phyloP scores from a whole-genome alignment of 1,140 invertebrate genomes.

The Lysiphlebus fabarum region DNA sequence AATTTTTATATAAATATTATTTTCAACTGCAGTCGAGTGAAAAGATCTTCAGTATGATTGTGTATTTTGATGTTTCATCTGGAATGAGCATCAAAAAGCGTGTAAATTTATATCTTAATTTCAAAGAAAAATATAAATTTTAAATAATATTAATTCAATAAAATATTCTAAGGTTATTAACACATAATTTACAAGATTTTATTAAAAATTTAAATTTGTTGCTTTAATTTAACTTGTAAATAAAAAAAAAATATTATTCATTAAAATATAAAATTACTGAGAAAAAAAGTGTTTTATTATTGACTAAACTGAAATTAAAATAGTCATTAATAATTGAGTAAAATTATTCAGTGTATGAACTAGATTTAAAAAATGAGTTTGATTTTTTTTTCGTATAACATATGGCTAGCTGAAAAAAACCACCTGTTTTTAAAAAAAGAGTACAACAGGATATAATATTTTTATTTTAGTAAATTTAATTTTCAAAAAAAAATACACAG shows the following conservation, averaged over 20 bases:
- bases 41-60: conserved; percentile 8
- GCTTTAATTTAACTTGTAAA: background rate
- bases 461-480: background rate
- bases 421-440: conserved; percentile 31
- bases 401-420: conserved; percentile 44
- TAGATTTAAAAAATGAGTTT: conserved; percentile 3
- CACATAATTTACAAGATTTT: background rate
- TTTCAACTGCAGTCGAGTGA: background rate
- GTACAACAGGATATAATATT: background rate
- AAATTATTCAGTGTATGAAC: background rate
- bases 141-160: background rate
- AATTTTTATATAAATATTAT: background rate
- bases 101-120: conserved; percentile 7
- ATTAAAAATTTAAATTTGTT: conserved; percentile 7
- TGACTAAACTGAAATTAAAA: too few relatives aligned
- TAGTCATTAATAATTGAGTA: too few relatives aligned
- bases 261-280: background rate
- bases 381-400: conserved; percentile 31
- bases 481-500: background rate
- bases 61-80: conserved; percentile 4
- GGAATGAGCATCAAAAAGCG: background rate
- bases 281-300: too few relatives aligned
- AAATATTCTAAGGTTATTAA: background rate
- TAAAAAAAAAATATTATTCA: conserved; percentile 5
- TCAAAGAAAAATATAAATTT: too few relatives aligned